Base-by-base conservation (phyloP, 2,113 vertebrate genomes). In the Coptodon bakossiorum region DNA sequence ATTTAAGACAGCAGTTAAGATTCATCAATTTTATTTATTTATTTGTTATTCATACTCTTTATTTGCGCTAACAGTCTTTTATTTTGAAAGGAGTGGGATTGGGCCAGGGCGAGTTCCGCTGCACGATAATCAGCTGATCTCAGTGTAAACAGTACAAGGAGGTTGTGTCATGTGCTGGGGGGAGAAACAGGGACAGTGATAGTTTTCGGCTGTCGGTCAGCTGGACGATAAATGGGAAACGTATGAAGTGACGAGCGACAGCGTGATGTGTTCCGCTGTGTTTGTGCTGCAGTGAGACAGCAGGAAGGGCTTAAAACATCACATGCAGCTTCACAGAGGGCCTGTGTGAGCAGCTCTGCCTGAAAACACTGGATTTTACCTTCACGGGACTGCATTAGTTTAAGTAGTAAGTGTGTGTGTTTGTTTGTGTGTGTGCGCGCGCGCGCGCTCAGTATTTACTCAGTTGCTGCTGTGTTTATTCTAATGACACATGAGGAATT, bases 81-180 rank as follows among this genome's bases (percentile, higher is more conserved):
- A 94, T 84, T 93, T 87, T 95, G 94, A 94, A 93, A 86, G 31
- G 24, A 2, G 1, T 2, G 1, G 2, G 10, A 3, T 19, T 7
- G 1, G 3, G 1, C 16, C 6, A 6, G 3, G 7, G 29, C 2
- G 6, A 81, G 3, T 94, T 95, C 93, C 89, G 94, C 5, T 63
- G 3, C 5, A 27, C 3, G 13, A 2, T 5, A 80, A 93, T 94
- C 94, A 95, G 94, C 94, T 95, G 95, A 95, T 90, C 34, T 24
- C 3, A 48, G 79, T 92, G 94, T 95, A 94, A 95, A 95, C 93
- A 96, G 71, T 89, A 17, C 8, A 68, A 34, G 66, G 48, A 80
- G 78, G 31, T 11, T 27, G 50, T 1, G 86, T 63, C 34, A 54
- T 54, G 87, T 10, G 76, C 19, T 45, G 1, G 17, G 27, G 54